These are phyloP conservation scores for Mareca strepera DNA, from an alignment of 2,797 vertebrate species.

Conservation along the genomic window DNA sequence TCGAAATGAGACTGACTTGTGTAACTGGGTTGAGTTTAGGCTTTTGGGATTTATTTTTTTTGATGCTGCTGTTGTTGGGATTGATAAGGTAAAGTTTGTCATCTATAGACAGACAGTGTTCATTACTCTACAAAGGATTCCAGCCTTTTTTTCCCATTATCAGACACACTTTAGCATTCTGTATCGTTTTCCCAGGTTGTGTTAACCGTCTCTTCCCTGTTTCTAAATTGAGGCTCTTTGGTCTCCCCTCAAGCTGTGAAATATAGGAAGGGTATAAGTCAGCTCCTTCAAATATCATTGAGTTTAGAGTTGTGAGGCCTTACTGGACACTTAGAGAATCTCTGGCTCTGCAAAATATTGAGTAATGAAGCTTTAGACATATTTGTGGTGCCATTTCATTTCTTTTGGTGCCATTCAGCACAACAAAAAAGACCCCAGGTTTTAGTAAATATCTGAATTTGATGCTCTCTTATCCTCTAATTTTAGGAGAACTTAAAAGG, in stretches of 20 bases:
- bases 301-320: background rate
- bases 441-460: background rate
- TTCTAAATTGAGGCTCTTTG: background rate
- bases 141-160: background rate
- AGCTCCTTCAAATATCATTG: background rate
- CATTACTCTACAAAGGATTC: background rate
- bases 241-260: background rate
- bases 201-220: background rate
- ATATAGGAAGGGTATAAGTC: rapidly evolving
- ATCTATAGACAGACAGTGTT: background rate
- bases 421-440: background rate
- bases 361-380: background rate
- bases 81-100: background rate
- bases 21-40: background rate
- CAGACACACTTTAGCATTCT: background rate
- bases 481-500: background rate
- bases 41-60: background rate
- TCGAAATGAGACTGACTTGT: background rate
- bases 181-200: background rate
- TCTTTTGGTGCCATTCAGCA: background rate
- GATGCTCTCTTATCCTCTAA: background rate
- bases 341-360: background rate
- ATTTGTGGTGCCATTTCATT: background rate
- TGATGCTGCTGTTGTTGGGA: background rate
- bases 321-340: background rate